Conservation (phyloP, 1,140 invertebrate species). For the Hylaeus volcanicus region DNA sequence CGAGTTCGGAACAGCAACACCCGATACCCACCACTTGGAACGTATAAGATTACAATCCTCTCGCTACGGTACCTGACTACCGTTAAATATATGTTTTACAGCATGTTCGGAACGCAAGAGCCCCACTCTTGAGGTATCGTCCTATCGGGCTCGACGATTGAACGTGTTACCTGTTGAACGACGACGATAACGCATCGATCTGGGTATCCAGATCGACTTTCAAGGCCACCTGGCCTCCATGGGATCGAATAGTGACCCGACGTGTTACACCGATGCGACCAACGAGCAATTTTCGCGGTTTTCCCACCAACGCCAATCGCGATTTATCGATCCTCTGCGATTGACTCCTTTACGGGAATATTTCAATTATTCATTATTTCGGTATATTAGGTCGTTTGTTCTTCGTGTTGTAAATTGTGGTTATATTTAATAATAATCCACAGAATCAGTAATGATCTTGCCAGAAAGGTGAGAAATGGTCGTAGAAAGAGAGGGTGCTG, state of each 20-base stretch:
- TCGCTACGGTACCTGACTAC: constrained; percentile 63
- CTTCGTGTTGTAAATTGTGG: no score
- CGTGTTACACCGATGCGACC: not conserved
- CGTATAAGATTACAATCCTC: constrained; percentile 65
- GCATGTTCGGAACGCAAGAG: constrained; percentile 37
- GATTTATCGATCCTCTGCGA: not conserved
- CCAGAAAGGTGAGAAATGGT: no score
- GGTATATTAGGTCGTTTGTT: no score
- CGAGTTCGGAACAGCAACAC: constrained; percentile 57
- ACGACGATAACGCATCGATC: not conserved
- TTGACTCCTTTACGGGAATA: no score
- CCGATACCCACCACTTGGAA: constrained; percentile 63
- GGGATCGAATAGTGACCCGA: no score
- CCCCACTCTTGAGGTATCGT: not conserved
- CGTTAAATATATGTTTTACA: constrained; percentile 68
- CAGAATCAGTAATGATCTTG: no score
- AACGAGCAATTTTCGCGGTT: constrained; percentile 47
- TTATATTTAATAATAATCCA: no score
- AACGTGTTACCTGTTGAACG: not conserved
- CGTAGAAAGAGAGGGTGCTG: no score
- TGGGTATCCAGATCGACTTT: constrained; percentile 40
- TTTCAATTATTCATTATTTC: no score
- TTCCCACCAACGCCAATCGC: constrained; percentile 4
- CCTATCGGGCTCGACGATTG: constrained; percentile 27
- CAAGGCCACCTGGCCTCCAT: constrained; percentile 48